Percentiles rank a stretch among this genome's conserved stretches.
Conservation (phyloP, 2,797 vertebrate species). For the Graptemys geographica region DNA sequence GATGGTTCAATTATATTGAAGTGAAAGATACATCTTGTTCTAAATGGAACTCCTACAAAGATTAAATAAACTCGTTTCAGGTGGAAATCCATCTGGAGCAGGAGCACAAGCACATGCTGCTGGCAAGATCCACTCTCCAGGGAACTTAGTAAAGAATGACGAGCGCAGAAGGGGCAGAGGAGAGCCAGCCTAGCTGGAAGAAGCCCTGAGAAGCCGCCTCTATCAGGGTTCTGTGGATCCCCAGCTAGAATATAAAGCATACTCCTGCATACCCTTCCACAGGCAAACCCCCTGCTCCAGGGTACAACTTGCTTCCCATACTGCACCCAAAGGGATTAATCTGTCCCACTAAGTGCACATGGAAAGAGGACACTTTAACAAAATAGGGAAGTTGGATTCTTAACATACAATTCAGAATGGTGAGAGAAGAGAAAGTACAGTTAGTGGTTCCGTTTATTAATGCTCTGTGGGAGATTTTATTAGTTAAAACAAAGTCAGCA, state of each 20-base stretch:
- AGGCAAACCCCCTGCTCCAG: not conserved
- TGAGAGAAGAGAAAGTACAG: not conserved
- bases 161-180: not conserved
- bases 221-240: not conserved
- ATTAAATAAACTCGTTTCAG: not conserved
- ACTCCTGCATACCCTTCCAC: not conserved
- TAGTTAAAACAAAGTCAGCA: slow-evolving; percentile 26
- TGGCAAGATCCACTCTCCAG: not conserved
- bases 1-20: not conserved
- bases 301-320: not conserved
- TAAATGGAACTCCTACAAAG: not conserved
- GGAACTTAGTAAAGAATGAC: not conserved
- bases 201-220: not conserved
- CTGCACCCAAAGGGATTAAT: not conserved
- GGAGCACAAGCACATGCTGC: not conserved
- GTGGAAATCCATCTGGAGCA: not conserved
- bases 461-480: not conserved
- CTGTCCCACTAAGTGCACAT: not conserved
- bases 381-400: not conserved
- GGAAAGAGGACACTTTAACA: not conserved
- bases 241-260: not conserved
- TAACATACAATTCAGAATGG: not conserved
- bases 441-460: slow-evolving; percentile 17
- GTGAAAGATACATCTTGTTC: not conserved
- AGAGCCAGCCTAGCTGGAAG: not conserved